phyloP scores from a whole-genome alignment of 2,113 vertebrate genomes.

The Podarcis raffonei region DNA sequence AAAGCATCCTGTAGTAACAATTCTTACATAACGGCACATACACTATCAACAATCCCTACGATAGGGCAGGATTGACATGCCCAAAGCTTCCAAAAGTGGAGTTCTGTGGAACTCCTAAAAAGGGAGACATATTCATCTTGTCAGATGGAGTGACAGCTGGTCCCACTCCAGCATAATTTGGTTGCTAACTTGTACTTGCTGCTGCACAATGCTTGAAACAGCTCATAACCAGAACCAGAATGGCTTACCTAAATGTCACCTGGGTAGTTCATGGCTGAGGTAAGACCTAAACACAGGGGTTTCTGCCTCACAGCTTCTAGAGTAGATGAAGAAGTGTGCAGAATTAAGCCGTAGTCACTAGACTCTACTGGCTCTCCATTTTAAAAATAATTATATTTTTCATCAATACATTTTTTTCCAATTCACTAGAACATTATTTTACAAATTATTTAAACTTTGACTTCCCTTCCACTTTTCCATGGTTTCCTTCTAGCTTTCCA shows the following conservation, averaged over 20 bases:
- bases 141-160: not conserved
- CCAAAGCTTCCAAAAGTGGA: not conserved
- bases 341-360: not conserved
- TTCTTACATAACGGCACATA: not conserved
- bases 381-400: not conserved
- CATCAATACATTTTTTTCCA: too few species aligned
- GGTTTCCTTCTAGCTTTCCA: too few species aligned
- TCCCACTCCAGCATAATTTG: not conserved
- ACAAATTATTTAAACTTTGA: too few species aligned
- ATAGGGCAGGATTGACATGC: not conserved
- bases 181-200: too few species aligned
- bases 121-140: not conserved
- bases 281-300: too few species aligned
- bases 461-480: too few species aligned
- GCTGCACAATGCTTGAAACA: not conserved
- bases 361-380: too few species aligned
- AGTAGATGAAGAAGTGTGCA: not conserved
- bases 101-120: not conserved
- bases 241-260: not conserved
- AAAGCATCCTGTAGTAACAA: not conserved
- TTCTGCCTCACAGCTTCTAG: not conserved
- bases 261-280: not conserved
- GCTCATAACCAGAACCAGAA: not conserved
- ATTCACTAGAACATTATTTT: too few species aligned
- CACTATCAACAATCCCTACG: not conserved